A percentile compares a stretch with the other conserved stretches of the same genome.
These are phyloP conservation scores for Cyanoliseus patagonus DNA, from an alignment of 2,113 vertebrate species.

Conservation along the genomic window DNA sequence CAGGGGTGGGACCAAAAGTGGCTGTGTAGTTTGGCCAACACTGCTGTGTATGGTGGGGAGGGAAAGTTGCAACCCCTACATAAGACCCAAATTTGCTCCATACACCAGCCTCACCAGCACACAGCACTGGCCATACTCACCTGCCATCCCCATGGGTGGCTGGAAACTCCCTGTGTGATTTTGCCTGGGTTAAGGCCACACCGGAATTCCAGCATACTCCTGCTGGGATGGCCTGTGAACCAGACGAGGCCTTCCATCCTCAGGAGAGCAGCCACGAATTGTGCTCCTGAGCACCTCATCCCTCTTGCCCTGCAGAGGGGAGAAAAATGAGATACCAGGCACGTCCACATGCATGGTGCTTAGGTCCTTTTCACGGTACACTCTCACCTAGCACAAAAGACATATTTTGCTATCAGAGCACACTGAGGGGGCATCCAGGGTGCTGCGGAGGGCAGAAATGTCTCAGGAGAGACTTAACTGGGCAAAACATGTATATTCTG, in stretches of 20 bases:
- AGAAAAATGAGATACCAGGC: not conserved
- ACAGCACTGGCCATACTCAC: not conserved
- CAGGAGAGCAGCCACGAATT: rapidly evolving
- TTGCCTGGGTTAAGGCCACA: rapidly evolving
- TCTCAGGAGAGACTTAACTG: not conserved
- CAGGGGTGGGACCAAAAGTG: not conserved
- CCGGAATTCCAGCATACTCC: rapidly evolving
- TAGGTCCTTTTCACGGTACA: not conserved
- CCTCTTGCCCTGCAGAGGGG: not conserved
- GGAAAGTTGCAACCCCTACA: rapidly evolving
- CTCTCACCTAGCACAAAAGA: not conserved
- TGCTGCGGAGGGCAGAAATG: not conserved
- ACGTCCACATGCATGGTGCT: not conserved
- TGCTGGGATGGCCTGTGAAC: not conserved
- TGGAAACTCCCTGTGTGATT: not conserved
- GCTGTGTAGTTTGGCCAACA: not conserved
- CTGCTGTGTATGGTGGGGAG: not conserved
- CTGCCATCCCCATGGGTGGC: not conserved
- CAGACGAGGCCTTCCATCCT: not conserved
- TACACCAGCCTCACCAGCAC: rapidly evolving
- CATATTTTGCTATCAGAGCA: not conserved
- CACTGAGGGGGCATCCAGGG: not conserved
- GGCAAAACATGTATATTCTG: not conserved
- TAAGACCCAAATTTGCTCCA: not conserved
- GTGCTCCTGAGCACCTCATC: not conserved